Base-by-base conservation (phyloP, 2,113 vertebrate species). In the Lontra canadensis region DNA sequence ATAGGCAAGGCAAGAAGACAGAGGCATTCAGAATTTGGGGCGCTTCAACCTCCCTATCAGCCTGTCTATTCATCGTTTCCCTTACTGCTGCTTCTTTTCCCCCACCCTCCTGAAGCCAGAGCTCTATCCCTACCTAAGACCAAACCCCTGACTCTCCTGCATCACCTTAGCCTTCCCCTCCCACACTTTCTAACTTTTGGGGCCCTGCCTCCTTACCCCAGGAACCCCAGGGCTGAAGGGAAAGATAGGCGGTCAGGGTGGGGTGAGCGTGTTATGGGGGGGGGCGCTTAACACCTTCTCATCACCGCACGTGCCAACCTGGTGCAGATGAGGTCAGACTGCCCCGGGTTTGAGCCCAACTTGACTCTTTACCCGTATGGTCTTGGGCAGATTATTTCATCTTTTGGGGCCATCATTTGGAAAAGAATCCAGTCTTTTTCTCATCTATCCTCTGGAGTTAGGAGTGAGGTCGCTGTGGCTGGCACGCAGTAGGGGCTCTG, bases 251-350 rank as follows among this genome's bases (percentile, higher is more conserved):
- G n/a, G 12, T 84, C 23, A 44, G 20, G 42, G 20, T 6, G 17
- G 25, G 39, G 9, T 61, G 31, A 81, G 57, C 14, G 5, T 21
- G 29, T 65, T 17, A 1, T 6, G 29, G 73, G 47, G 47, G 47
- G 59, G 81, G 9, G 47, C 0, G 31, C 26, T n/a, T 47, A 15
- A 47, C 42, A 36, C 5, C 25, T 15, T 78, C 42, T 78, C 26
- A 15, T 5, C 13, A 11, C 34, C 3, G 7, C 7, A 2, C 2
- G 6, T 17, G 2, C 18, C 36, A n/a, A 25, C 10, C 29, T 8
- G 61, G 4, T 29, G 2, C 1, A 26, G 26, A 6, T n/a, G 39
- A 42, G 78, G 15, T 39, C 57, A 88, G 1, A 17, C 12, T 17
- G 84, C 34, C 21, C 13, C 29, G 31, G n/a, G 31, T 36, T 69